Evolutionary conservation across 2,797 vertebrate genomes (phyloP), one percentile per base, ranked within the genome.

Genomic region (Chaunax sp.): DNA sequence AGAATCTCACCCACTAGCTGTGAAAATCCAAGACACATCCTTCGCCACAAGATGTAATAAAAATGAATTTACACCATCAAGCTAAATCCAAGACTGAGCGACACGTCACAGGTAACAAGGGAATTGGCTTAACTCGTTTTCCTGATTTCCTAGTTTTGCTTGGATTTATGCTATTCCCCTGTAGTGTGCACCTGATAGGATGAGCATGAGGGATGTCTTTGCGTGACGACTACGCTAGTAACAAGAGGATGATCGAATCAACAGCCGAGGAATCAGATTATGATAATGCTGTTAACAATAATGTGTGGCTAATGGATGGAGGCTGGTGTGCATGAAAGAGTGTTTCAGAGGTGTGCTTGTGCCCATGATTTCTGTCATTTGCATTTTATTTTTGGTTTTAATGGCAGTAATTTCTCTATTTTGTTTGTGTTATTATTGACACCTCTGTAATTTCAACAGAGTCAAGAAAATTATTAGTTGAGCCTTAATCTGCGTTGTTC

Each of bases 261-360:
- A 80, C 89, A 81, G 87, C 74, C 81, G 46, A 85, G 64, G 72
- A 92, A 93, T 91, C 28, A 23, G 59, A 92, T 93, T 91, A 93
- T 77, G 75, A 87, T 92, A 92, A 93, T 93, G 87, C 80, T 86
- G 91, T 94, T 95, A 92, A 88, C 90, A 89, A 82, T 92, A 93
- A 94, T 82, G 90, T 90, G 92, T 92, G 92, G 88, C 88, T 93
- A 94, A 94, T 93, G 91, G 90, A 89, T 77, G 88, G 75, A 77
- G 85, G 73, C 85, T 67, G 83, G 82, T 77, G 76, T 82, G 88
- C 85, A 87, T 84, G 88, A 89, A 87, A 81, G 81, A 87, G 77
- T 75, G 64, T 79, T 86, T 88, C 58, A 81, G 83, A 85, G 79
- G 84, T 83, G 84, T 72, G 72, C 61, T 79, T 72, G 75, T 69